A percentile compares a stretch with the other conserved stretches of the same genome.
phyloP scores from a whole-genome alignment of 2,113 vertebrate genomes.

The Apodemus sylvaticus region DNA sequence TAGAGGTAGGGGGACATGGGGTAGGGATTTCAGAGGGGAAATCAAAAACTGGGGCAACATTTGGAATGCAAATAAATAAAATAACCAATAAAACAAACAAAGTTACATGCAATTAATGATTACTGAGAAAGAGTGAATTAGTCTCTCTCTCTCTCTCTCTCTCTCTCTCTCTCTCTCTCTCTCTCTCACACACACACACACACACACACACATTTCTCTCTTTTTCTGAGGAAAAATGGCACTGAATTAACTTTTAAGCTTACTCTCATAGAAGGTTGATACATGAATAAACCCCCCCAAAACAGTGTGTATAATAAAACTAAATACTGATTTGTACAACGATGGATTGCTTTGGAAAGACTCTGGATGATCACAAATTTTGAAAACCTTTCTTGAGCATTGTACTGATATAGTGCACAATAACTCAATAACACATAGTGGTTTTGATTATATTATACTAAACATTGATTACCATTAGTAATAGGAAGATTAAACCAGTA shows the following conservation, averaged over 20 bases:
- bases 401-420: not conserved
- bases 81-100: too few species aligned
- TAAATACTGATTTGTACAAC: slow-evolving; percentile 31
- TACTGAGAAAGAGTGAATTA: not conserved
- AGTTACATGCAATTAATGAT: not conserved
- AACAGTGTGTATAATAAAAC: slow-evolving; percentile 38
- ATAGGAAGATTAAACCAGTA: not conserved
- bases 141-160: too few species aligned
- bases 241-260: slow-evolving; percentile 20
- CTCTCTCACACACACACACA: too few species aligned
- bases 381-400: not conserved
- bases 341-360: not conserved
- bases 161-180: too few species aligned
- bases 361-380: not conserved
- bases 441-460: not conserved
- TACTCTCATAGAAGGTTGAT: slow-evolving; percentile 47
- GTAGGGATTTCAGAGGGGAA: too few species aligned
- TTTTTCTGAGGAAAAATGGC: slow-evolving; percentile 44
- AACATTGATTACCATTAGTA: not conserved
- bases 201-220: not conserved
- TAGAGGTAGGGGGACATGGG: too few species aligned
- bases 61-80: too few species aligned
- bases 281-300: not conserved
- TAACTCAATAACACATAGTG: not conserved
- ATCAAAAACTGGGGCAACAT: too few species aligned